phyloP scores from a whole-genome alignment of 2,797 vertebrate species.

The Borostomias antarcticus region DNA sequence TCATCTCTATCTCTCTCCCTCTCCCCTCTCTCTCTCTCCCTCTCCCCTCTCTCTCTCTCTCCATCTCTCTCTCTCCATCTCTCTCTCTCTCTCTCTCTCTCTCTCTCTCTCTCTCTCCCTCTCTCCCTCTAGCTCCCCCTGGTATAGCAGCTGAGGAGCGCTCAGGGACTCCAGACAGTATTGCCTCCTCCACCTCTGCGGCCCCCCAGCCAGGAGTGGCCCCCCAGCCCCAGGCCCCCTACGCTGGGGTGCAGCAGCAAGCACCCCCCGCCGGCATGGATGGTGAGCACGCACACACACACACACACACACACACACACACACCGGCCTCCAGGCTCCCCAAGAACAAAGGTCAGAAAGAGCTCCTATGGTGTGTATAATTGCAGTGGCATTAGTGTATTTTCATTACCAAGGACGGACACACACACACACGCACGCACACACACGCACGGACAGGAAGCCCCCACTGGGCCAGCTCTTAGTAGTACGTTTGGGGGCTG shows the following conservation, averaged over 20 bases:
- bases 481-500: not conserved
- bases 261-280: conserved; percentile 86
- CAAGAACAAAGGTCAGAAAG: not conserved
- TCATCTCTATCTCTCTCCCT: not conserved
- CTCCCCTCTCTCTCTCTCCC: not conserved
- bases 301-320: not conserved
- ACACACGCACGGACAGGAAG: not conserved
- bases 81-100: too few species aligned
- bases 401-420: not conserved
- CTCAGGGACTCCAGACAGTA: conserved; percentile 96
- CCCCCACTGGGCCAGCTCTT: not conserved
- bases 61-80: not conserved
- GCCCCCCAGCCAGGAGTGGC: conserved; percentile 87
- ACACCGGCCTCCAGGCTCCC: not conserved
- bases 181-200: conserved; percentile 92
- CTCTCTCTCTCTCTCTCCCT: not conserved
- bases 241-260: conserved; percentile 84
- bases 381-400: not conserved
- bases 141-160: conserved; percentile 89
- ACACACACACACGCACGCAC: conserved; percentile 1
- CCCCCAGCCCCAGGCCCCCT: conserved; percentile 83
- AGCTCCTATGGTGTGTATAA: not conserved
- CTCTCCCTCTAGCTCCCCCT: conserved; percentile 75
- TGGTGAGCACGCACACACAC: conserved; percentile 73
- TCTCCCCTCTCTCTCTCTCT: not conserved